Evolutionary conservation across 2,888 invertebrate genomes (phyloP), one percentile per base, ranked within the genome.

Genomic region (Lycaena phlaeas): DNA sequence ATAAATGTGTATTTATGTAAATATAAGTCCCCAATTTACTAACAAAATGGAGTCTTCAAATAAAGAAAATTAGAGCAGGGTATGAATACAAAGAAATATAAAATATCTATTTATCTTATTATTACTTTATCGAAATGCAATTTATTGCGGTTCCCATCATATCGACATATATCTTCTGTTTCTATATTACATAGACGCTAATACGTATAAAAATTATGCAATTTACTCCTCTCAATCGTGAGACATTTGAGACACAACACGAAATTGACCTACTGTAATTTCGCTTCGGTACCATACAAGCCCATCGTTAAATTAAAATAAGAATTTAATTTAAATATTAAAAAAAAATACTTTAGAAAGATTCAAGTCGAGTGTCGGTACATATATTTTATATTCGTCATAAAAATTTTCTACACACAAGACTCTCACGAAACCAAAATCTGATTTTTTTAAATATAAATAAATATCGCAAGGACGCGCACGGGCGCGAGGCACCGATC

Each of bases 391-490:
- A 76, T 79, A 79, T 77, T 78, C 71, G 70, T 64, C 77, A 81
- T 79, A 82, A 76, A 82, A 78, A 79, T 74, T 81, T 79, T 81
- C 79, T 79, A 81, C 79, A 81, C 79, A 81, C 78, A 71, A 76
- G 76, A 77, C 74, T 75, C 72, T 65, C 64, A 76, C 70, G 74
- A 77, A 79, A 76, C n/a, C 72, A 72, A 74, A 72, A 69, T 70
- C 63, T 63, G 68, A 64, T 70, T 75, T 68, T 75, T 68, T 73
- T 68, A 73, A 73, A 74, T 72, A 70, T 67, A 74, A 75, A 64
- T 75, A 59, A 70, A 27, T 45, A n/a, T n/a, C n/a, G n/a, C n/a
- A n/a, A n/a, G n/a, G n/a, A n/a, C n/a, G n/a, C n/a, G n/a, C n/a
- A n/a, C n/a, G 39, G 36, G 34, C 34, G 39, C 47, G 40, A 43